Conservation (phyloP, 2,888 invertebrate genomes). For the Syritta pipiens region DNA sequence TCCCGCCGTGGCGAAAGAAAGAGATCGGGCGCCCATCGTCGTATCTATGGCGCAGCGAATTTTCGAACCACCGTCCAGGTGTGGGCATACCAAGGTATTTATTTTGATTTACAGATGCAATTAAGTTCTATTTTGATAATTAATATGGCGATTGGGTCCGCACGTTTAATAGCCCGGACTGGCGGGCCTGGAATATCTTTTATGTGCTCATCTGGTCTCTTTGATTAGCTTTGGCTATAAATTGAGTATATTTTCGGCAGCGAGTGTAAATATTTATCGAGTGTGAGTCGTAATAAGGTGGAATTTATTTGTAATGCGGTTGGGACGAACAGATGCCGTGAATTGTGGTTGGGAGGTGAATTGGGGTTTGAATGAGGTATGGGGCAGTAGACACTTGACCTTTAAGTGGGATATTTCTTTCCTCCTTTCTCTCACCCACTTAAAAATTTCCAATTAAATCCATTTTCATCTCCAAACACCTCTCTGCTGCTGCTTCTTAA, state of each 20-base stretch:
- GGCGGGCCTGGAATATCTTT: slow-evolving; percentile 12
- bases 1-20: no score
- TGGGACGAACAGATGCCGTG: neutral
- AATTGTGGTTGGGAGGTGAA: neutral
- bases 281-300: neutral
- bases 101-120: slow-evolving; percentile 49
- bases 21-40: no score
- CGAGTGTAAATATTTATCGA: slow-evolving; percentile 41
- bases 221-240: slow-evolving; percentile 51
- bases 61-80: slow-evolving; percentile 23
- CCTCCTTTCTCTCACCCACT: neutral
- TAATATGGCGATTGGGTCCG: slow-evolving; percentile 47
- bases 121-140: slow-evolving; percentile 53
- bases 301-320: neutral
- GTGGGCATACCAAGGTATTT: slow-evolving; percentile 40
- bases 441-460: neutral
- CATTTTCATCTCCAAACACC: no score
- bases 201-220: slow-evolving; percentile 28
- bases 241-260: slow-evolving; percentile 57
- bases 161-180: slow-evolving; percentile 27
- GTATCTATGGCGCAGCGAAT: no score
- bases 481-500: no score
- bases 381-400: neutral
- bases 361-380: neutral
- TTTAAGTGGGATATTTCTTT: neutral